Evolutionary conservation across 2,888 invertebrate species (phyloP), one percentile per base, ranked within the genome.

Genomic region (Apomyelois bistriatella): DNA sequence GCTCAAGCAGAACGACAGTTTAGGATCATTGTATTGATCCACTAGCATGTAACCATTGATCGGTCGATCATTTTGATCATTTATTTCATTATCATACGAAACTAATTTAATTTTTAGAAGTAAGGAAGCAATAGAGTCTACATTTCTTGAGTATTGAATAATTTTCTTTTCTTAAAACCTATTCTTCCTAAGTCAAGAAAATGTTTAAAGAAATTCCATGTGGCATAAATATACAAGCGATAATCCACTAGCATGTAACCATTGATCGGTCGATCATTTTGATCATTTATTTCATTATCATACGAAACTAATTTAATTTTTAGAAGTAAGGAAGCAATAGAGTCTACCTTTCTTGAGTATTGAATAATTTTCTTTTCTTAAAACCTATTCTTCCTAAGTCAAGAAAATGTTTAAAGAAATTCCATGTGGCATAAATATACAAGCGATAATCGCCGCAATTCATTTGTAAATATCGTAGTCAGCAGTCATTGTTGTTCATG

Each of bases 1-100:
- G 65, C 61, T 82, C 80, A 81, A 76, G 86, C 86, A 76, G 74
- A 81, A 85, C 86, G 71, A 57, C 51, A 52, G 52, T 52, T 22
- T 22, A 22, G 22, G 22, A 22, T 22, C 22, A 22, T 5, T 22
- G 5, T 22, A 22, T 3, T 22, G 5, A 22, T 22, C 22, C 2
- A 3, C 22, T 22, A 22, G 22, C 5, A 32, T 9, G 7, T 32
- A 32, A 32, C 8, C 2, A 32, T 32, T 7, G 2, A 6, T 32
- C 32, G 17, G 41, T 17, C 17, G 1, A 2, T 35, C 10, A 35
- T 35, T 10, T 35, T 35, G 10, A 10, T 35, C 10, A 35, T 35
- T 5, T 35, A 35, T 5, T 35, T 35, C 35, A 35, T 35, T 8
- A 35, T 35, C n/a, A n/a, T n/a, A n/a, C n/a, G n/a, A n/a, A n/a